Evolutionary conservation across 2,888 invertebrate species (phyloP), one percentile per base, ranked within the genome.

Genomic region (Hipparchia sbordonii): DNA sequence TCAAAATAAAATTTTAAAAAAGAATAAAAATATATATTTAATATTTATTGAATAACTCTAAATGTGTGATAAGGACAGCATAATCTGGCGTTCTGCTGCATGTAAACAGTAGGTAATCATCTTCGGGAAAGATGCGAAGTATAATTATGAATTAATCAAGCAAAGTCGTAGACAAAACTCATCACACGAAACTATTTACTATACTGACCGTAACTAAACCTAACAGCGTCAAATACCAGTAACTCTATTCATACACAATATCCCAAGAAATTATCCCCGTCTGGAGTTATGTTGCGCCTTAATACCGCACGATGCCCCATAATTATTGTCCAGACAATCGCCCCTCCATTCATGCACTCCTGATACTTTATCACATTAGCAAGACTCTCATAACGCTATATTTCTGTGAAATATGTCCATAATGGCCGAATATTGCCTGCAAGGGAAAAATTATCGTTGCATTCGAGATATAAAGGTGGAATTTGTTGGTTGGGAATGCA

Each of bases 281-380:
- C 83, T 84, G 84, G 59, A 68, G 82, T 90, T 84, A 87, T 80
- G 83, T 83, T 82, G 79, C 78, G 80, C 82, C 83, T 84, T 86
- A 87, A 88, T 81, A 82, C 76, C 73, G 76, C 79, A 79, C 84
- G 85, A 84, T 84, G 84, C 85, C 87, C 87, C 87, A 89, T 89
- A 81, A 90, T 92, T 86, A 89, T 87, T 88, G 89, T 91, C 91
- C 89, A 84, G 88, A 88, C 89, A 89, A 92, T 91, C 87, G 87
- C 87, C 84, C 82, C 84, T 82, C 82, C 85, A 87, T 88, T 88
- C 82, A 84, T 82, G 81, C 85, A 87, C 87, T 88, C 82, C 84
- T 82, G 81, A 80, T 87, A 87, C 85, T 85, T 83, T 82, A 89
- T 86, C 88, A 84, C 89, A 90, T 92, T 91, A 92, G 87, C 87